Conservation (phyloP, 2,797 vertebrate genomes). For the Chelmon rostratus region DNA sequence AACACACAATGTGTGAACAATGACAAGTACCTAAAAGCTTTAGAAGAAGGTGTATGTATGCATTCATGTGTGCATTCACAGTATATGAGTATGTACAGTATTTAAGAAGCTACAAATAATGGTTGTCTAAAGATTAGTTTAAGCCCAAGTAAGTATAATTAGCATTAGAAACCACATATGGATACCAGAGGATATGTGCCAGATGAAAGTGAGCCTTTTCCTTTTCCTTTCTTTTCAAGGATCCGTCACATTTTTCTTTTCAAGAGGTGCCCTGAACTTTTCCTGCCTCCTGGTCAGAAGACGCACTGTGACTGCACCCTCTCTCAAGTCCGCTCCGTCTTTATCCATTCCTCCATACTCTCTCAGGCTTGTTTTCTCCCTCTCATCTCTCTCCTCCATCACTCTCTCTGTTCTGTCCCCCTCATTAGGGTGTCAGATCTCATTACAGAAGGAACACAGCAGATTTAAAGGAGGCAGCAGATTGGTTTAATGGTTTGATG, state of each 20-base stretch:
- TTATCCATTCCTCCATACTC: conserved; percentile 18
- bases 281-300: conserved; percentile 50
- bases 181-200: conserved; percentile 26
- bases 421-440: conserved; percentile 77
- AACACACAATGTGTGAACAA: background rate
- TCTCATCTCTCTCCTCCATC: conserved; percentile 55
- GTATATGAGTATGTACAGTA: background rate
- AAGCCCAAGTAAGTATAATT: conserved; percentile 7
- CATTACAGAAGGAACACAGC: conserved; percentile 72
- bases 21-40: background rate
- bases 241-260: conserved; percentile 51
- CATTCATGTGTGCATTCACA: background rate
- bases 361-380: conserved; percentile 46
- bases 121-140: background rate
- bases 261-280: conserved; percentile 49
- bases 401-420: conserved; percentile 50
- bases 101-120: background rate
- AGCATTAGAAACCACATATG: conserved; percentile 40
- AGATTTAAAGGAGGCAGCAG: conserved; percentile 63
- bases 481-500: conserved; percentile 70
- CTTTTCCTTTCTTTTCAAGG: conserved; percentile 32
- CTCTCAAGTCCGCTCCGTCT: conserved; percentile 33
- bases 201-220: conserved; percentile 44
- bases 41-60: background rate
- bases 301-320: conserved; percentile 22